Evolutionary conservation across 2,888 invertebrate genomes (phyloP), one percentile per base, ranked within the genome.

Genomic region (Parnassius smintheus): DNA sequence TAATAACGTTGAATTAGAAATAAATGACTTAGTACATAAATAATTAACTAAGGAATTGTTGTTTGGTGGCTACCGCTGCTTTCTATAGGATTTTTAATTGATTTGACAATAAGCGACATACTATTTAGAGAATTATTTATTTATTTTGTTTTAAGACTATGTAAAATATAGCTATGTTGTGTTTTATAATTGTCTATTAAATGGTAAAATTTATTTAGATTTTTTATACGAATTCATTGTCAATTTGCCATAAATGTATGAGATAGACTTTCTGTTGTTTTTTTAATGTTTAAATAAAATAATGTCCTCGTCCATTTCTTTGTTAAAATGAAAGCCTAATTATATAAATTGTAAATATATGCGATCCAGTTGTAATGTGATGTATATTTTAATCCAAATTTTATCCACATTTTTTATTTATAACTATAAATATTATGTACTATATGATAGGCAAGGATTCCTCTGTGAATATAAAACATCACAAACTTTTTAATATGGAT

Each of bases 71-170:
- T 72, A 46, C 70, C 72, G 45, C 72, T 66, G 73, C 71, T 46
- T 12, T 46, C 46, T 68, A 66, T 80, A 78, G 80, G 74, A 70
- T 75, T 82, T 85, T 82, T 77, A 80, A 83, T 88, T 88, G 77
- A 82, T 87, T 91, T 81, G 91, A 91, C 90, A 90, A 89, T 90
- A 91, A 91, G 90, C 85, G 81, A 85, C 84, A 82, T 77, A 80
- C 78, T 83, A 77, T 78, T 75, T 88, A 88, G 87, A 83, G 73
- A 78, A 77, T 89, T 80, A 87, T 85, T 90, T 89, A 91, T 91
- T 91, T 91, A 91, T 91, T 91, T 90, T 82, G 87, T 80, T 86
- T 82, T 91, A 91, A 85, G 90, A 85, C 83, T 85, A 86, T 86
- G 88, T 91, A 87, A 89, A 86, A 82, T 86, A 86, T 85, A 82